Percentiles rank a stretch among this genome's conserved stretches.
phyloP scores from a whole-genome alignment of 2,797 vertebrate genomes.

The Lepilemur ruficaudatus region DNA sequence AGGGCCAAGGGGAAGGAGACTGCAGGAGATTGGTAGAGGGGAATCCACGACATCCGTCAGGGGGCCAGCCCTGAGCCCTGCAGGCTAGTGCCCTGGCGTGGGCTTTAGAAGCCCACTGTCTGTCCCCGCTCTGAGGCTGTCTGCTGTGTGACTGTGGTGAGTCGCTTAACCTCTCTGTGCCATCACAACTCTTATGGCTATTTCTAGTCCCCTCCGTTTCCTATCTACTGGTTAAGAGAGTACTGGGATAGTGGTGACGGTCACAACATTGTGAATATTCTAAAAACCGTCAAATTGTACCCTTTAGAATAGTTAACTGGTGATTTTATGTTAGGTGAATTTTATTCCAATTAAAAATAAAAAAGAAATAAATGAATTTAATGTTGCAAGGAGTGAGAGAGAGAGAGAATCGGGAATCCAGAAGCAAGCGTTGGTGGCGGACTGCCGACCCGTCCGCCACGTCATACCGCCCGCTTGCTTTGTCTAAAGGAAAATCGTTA shows the following conservation, averaged over 20 bases:
- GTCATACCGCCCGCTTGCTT: neutral
- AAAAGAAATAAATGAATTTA: neutral
- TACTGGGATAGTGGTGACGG: neutral
- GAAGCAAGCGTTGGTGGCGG: neutral
- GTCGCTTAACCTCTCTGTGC: neutral
- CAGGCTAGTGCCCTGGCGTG: neutral
- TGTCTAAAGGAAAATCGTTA: neutral
- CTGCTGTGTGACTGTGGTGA: neutral
- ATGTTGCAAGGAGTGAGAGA: neutral
- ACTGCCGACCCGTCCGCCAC: neutral
- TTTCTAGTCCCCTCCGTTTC: neutral
- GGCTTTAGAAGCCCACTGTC: neutral
- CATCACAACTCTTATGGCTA: neutral
- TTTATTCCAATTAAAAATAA: neutral
- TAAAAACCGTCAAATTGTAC: neutral
- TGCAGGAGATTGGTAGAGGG: neutral
- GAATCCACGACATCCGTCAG: neutral
- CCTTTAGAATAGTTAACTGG: neutral
- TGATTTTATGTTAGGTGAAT: neutral
- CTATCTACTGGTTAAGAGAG: neutral
- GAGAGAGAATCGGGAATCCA: neutral
- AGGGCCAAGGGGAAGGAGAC: neutral
- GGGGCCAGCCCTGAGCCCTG: neutral
- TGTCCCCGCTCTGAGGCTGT: neutral
- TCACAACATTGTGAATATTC: neutral